phyloP scores from a whole-genome alignment of 2,797 vertebrate species.

The Characodon lateralis region DNA sequence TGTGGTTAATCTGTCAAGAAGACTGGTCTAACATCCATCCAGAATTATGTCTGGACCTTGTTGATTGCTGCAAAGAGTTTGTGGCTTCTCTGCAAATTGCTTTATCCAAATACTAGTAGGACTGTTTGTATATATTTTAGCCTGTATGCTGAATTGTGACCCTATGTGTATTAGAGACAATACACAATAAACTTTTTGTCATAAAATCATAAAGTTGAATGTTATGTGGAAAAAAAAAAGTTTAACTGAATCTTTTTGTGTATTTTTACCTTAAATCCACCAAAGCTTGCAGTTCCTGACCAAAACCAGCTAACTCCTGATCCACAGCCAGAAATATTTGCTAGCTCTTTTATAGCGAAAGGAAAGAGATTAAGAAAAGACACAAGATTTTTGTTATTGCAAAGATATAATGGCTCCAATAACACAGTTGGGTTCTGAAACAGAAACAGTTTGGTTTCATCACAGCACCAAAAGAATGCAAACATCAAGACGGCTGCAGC shows the following conservation, averaged over 20 bases:
- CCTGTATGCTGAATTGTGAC: no score
- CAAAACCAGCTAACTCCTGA: background rate
- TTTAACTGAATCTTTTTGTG: background rate
- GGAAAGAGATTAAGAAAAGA: slow-evolving; percentile 24
- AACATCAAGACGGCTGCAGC: slow-evolving; percentile 58
- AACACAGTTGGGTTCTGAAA: slow-evolving; percentile 43
- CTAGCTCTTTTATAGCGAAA: background rate
- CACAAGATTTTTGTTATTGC: slow-evolving; percentile 12
- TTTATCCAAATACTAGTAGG: no score
- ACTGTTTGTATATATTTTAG: no score
- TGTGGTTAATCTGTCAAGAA: no score
- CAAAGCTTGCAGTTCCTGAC: background rate
- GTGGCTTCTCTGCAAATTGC: no score
- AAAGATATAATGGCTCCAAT: slow-evolving; percentile 35
- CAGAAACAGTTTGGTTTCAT: slow-evolving; percentile 36
- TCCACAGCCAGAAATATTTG: background rate
- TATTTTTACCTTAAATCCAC: background rate
- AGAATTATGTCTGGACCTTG: no score
- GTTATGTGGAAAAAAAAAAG: background rate
- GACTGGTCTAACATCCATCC: no score
- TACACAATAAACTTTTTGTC: background rate
- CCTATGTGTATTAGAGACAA: no score
- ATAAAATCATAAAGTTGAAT: background rate
- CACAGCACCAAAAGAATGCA: slow-evolving; percentile 34
- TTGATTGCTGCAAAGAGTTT: no score